Evolutionary conservation across 2,888 invertebrate species (phyloP), one percentile per base, ranked within the genome.

Genomic region (Parelbella ahira): DNA sequence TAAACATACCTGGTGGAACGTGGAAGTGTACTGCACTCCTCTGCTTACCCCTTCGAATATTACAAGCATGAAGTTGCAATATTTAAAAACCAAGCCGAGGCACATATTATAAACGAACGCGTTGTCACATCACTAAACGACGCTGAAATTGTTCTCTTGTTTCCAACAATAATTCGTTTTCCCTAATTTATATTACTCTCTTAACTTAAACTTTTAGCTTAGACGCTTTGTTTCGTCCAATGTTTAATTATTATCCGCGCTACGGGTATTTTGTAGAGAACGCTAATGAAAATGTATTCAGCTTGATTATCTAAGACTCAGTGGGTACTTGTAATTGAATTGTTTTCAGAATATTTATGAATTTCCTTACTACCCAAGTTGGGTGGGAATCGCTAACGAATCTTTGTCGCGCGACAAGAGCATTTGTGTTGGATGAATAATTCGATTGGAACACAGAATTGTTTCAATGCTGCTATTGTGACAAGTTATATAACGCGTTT

Each of bases 141-240:
- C 49, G 55, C 45, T 60, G 54, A 73, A 74, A 68, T 69, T 65
- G 68, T 72, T 74, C 69, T 58, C 67, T 60, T 73, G 69, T 74
- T 69, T 53, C 54, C 44, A 65, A 69, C 66, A 73, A 69, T 70
- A 68, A 76, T 70, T 77, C 67, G 58, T 64, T 75, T 68, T 64
- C 52, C 55, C 63, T 66, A 71, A 76, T 72, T 75, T 72, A 67
- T 69, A 72, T 72, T 62, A 65, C 60, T 61, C 60, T 68, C 18
- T 18, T n/a, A 28, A 23, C 64, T 63, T 68, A 68, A 77, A 76
- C 55, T 77, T 77, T 68, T 39, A 52, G 47, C 56, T 56, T 56
- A 60, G 62, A 54, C 52, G 61, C 54, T 62, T 69, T 58, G 57
- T 62, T 61, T 51, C 51, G 51, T 51, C 47, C 53, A 49, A 61